These are phyloP conservation scores for Oscheius sp. DNA, from an alignment of 2,888 invertebrate species.

Conservation along the genomic window DNA sequence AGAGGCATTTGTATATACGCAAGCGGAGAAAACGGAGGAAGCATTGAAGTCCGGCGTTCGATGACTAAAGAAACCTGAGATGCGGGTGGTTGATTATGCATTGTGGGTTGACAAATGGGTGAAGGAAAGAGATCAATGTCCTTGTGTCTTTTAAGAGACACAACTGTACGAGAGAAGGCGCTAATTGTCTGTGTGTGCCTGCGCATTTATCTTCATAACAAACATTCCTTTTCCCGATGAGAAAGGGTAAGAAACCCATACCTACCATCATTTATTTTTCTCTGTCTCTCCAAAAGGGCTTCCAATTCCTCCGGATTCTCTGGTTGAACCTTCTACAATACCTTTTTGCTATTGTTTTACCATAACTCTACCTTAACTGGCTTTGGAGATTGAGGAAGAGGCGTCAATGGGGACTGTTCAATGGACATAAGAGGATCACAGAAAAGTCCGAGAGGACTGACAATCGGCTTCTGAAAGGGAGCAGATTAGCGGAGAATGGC, in stretches of 20 bases:
- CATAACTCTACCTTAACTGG: constrained; percentile 30
- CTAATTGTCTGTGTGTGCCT: not conserved
- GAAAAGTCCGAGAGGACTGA: constrained; percentile 47
- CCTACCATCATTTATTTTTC: constrained; percentile 47
- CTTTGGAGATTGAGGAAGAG: constrained; percentile 1
- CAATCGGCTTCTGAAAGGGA: constrained; percentile 37
- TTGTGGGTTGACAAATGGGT: too few relatives aligned
- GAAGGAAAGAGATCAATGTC: not conserved
- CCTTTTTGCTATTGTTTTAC: too few relatives aligned
- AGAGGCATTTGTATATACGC: too few relatives aligned
- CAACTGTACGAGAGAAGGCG: constrained; percentile 14
- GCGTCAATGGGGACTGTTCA: constrained; percentile 28
- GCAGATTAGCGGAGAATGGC: not conserved
- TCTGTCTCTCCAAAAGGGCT: constrained; percentile 41
- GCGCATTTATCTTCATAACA: constrained; percentile 18
- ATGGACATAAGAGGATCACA: constrained; percentile 44
- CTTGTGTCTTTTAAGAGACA: not conserved
- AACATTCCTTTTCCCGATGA: too few relatives aligned
- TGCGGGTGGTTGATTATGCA: too few relatives aligned
- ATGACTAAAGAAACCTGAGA: too few relatives aligned
- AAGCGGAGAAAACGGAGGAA: too few relatives aligned
- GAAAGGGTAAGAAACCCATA: too few relatives aligned
- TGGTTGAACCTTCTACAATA: constrained; percentile 3
- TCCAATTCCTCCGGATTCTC: constrained; percentile 38
- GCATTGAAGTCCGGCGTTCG: too few relatives aligned